Evolutionary conservation across 2,888 invertebrate species (phyloP).

Genomic region (Cactoblastis cactorum): DNA sequence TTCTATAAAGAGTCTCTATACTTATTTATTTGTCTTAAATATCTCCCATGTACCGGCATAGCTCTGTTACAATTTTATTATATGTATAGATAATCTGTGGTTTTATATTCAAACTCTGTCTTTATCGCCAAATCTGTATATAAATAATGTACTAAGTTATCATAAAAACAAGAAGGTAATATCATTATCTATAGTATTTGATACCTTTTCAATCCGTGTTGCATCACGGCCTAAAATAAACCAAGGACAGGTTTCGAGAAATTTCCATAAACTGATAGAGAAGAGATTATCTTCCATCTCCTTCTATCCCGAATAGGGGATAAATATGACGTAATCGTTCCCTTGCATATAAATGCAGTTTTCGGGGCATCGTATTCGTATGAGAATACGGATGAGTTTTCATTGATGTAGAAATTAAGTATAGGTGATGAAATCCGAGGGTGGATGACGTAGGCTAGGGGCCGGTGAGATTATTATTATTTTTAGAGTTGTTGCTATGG

Average conservation of each 20-base stretch:
- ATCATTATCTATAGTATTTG: neutral
- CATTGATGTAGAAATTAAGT: conserved; percentile 23
- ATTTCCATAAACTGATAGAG: conserved; percentile 37
- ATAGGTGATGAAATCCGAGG: conserved; percentile 39
- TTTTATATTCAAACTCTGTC: too few species aligned
- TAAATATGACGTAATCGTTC: conserved; percentile 64
- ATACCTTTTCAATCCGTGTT: conserved; percentile 4
- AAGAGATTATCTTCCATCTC: conserved; percentile 24
- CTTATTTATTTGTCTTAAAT: too few species aligned
- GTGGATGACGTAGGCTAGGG: conserved; percentile 19
- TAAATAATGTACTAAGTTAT: too few species aligned
- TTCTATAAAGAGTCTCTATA: too few species aligned
- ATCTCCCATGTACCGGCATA: too few species aligned
- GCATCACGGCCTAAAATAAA: conserved; percentile 31
- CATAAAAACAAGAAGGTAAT: neutral
- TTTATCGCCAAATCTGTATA: too few species aligned
- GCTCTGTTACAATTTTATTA: too few species aligned
- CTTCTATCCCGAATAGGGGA: conserved; percentile 47
- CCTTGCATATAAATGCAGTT: conserved; percentile 39
- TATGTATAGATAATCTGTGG: too few species aligned
- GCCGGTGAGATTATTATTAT: neutral
- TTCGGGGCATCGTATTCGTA: conserved; percentile 24
- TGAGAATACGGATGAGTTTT: conserved; percentile 28
- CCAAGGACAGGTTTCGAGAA: conserved; percentile 41
- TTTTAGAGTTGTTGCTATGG: neutral